Evolutionary conservation across 92 coral and sea anemone genomes (phyloP).

Genomic region (Epizoanthus illoricatus): DNA sequence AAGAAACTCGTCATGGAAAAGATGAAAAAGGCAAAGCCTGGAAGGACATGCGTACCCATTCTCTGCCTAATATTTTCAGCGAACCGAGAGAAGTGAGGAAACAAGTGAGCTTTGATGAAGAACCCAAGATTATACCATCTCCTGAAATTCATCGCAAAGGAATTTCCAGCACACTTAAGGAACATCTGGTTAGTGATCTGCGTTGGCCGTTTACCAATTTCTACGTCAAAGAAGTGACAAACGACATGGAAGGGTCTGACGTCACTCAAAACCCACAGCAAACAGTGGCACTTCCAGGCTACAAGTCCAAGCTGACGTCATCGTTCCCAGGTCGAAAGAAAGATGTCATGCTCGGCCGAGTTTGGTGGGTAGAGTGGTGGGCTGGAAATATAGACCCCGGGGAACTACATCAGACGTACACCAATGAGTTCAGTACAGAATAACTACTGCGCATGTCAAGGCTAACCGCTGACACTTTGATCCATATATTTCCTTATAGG

Average conservation of each 20-base stretch:
- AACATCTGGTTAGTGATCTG: slow-evolving; percentile 54
- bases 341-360: slow-evolving; percentile 76
- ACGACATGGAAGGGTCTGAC: slow-evolving; percentile 15
- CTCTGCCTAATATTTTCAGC: slow-evolving; percentile 1
- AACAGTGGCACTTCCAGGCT: slow-evolving; percentile 45
- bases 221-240: slow-evolving; percentile 73
- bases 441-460: too few species aligned
- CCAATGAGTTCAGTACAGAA: neutral
- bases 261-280: neutral
- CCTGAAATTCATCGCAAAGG: neutral
- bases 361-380: slow-evolving; percentile 98
- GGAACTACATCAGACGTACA: neutral
- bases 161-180: slow-evolving; percentile 34
- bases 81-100: neutral
- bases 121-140: neutral
- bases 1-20: neutral
- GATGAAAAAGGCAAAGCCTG: neutral
- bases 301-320: slow-evolving; percentile 57
- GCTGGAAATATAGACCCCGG: slow-evolving; percentile 28
- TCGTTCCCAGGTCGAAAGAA: slow-evolving; percentile 79
- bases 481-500: too few species aligned
- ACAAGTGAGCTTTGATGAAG: slow-evolving; percentile 24
- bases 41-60: neutral
- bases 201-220: slow-evolving; percentile 82
- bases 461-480: too few species aligned